Base-by-base conservation (phyloP, 2,113 vertebrate genomes). In the Mirounga angustirostris region DNA sequence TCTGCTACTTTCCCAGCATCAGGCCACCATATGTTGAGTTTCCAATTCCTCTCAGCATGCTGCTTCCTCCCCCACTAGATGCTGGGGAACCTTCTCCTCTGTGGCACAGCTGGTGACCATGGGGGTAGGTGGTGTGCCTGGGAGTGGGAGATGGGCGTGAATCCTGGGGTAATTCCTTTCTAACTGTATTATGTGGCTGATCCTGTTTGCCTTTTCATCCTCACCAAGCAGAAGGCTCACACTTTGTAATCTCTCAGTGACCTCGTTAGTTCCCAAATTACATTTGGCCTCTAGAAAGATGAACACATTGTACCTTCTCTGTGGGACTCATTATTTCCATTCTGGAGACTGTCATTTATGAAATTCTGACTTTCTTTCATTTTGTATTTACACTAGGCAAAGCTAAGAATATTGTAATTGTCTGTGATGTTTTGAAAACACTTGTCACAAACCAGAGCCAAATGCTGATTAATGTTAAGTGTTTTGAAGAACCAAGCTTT, bases 381-480 rank as follows among this genome's bases (percentile, higher is more conserved):
- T 43, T 56, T 59, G 36, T 98, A 93, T 97, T 97, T 97, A 89
- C 50, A 85, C 54, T 13, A 56, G 56, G 85, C 59, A 85, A 81
- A 95, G 58, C 94, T 94, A 89, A 96, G 97, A 97, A 94, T 96
- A 95, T 88, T 97, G 58, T 95, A 95, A 97, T 98, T 97, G 94
- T 97, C 96, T 92, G 86, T 30, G 59, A 89, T 97, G 93, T 97
- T 98, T 97, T 97, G 97, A 96, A 98, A 98, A 97, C 91, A 97
- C 85, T 98, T 97, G 95, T 97, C 97, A 80, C 84, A 91, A 61
- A 89, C 88, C 5, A 19, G 69, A 97, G 97, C 97, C 94, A 97
- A 97, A 95, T 93, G 81, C 85, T 96, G 88, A 97, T 95, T 94
- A 97, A 97, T 93, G 93, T 69, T 96, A 97, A 97, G 85, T 80